These are phyloP conservation scores for Tolmerus cingulatus DNA, from an alignment of 2,888 invertebrate genomes.

Conservation along the genomic window DNA sequence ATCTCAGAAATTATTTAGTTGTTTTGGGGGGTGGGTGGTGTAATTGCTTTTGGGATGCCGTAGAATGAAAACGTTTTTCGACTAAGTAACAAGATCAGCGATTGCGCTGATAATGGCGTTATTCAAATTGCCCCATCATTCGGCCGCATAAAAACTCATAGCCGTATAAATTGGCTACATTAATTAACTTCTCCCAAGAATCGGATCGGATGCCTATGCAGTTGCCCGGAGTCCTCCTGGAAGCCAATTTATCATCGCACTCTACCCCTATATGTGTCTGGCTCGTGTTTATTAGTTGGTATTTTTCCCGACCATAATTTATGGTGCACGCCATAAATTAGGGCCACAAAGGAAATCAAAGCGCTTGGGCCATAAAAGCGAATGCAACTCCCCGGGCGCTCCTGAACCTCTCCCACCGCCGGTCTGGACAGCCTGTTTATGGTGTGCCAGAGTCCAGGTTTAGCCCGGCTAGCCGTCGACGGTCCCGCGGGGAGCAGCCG, in stretches of 20 bases:
- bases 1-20: not conserved
- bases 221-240: not conserved
- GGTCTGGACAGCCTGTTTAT: not conserved
- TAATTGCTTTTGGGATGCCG: not conserved
- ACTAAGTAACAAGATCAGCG: not conserved
- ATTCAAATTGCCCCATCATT: not conserved
- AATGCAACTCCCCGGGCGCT: slow-evolving; percentile 3
- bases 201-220: not conserved
- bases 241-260: not conserved
- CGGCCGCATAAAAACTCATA: not conserved
- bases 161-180: not conserved
- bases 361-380: not conserved
- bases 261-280: not conserved
- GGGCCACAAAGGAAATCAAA: slow-evolving; percentile 5
- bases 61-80: not conserved
- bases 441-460: not conserved
- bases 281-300: slow-evolving; percentile 6
- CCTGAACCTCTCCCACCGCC: not conserved
- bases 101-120: not conserved
- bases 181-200: not conserved
- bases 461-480: not conserved
- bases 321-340: not conserved
- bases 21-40: not conserved
- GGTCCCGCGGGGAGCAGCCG: not conserved
- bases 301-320: not conserved